Base-by-base conservation (phyloP, 2,113 vertebrate species). In the Charadrius vociferus region DNA sequence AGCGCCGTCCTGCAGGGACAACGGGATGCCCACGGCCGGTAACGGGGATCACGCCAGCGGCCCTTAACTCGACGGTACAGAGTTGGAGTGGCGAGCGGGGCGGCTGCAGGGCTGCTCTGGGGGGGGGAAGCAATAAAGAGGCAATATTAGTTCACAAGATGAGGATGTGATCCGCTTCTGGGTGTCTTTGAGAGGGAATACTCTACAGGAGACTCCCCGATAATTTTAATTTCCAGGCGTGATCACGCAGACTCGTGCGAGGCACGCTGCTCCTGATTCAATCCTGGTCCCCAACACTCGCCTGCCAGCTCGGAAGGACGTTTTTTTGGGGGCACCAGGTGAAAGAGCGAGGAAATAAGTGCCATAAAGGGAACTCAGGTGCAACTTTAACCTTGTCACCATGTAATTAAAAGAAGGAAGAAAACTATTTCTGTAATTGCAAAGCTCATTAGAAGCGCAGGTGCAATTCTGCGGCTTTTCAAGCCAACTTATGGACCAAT, bases 1-100 rank as follows among this genome's bases (percentile, higher is more conserved):
- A 39, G 61, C 71, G 34, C n/a, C 36, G 4, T 41, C 53, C 62
- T 3, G 72, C 43, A 11, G 74, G 55, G 65, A 26, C 17, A 7
- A 26, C 0, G 21, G 84, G 62, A 30, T 8, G 30, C 15, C 14
- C 34, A 6, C 34, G 7, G 70, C 59, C 2, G 2, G 2, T 14
- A 24, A 21, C 3, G 5, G 52, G 37, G 21, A 24, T 17, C 1
- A 1, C 5, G 1, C 12, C 15, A 3, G 43, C 22, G 1, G 24
- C 49, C 49, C 50, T 37, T 3, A 23, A 19, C 15, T 30, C 14
- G 4, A 14, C 3, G 5, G 61, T 4, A 58, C 16, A 1, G 9
- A 7, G 47, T 7, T 17, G 3, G 22, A 45, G 29, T 23, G 49
- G 23, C 49, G 9, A 50, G 49, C 49, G 12, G 49, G 49, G 49